Conservation (phyloP, 2,113 vertebrate genomes). For the Sylvia atricapilla region DNA sequence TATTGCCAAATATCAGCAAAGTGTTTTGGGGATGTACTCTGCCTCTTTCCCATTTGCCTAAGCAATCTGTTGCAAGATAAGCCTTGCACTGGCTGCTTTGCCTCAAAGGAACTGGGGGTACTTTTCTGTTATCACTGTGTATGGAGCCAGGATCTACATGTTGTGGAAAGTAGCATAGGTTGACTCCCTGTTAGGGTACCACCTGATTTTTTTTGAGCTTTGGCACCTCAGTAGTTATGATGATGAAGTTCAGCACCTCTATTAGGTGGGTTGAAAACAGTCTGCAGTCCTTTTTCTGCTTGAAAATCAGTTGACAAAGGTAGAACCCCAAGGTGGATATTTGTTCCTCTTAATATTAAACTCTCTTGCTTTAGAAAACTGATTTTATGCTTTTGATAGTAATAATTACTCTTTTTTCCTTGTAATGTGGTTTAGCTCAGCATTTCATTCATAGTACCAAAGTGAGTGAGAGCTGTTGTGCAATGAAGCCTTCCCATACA, state of each 20-base stretch:
- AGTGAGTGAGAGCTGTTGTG: background rate
- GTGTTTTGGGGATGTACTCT: background rate
- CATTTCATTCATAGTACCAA: background rate
- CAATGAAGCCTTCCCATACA: background rate
- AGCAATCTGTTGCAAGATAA: background rate
- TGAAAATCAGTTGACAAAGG: background rate
- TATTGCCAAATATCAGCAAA: background rate
- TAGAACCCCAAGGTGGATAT: background rate
- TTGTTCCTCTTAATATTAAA: background rate
- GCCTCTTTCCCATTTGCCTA: background rate
- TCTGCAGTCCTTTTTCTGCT: background rate
- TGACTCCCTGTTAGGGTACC: background rate
- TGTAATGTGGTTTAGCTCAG: background rate
- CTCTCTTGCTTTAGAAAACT: background rate
- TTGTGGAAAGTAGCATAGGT: fast-evolving
- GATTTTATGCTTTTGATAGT: background rate
- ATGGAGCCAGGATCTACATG: background rate
- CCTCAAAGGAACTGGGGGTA: background rate
- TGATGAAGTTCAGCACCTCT: background rate
- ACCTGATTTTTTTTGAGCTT: background rate
- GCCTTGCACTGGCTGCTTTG: background rate
- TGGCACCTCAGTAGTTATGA: background rate
- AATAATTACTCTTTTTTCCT: background rate
- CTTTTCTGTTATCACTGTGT: background rate
- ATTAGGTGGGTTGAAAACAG: background rate